Base-by-base conservation (phyloP, 2,888 invertebrate species). In the Cosmorhoe ocellata region DNA sequence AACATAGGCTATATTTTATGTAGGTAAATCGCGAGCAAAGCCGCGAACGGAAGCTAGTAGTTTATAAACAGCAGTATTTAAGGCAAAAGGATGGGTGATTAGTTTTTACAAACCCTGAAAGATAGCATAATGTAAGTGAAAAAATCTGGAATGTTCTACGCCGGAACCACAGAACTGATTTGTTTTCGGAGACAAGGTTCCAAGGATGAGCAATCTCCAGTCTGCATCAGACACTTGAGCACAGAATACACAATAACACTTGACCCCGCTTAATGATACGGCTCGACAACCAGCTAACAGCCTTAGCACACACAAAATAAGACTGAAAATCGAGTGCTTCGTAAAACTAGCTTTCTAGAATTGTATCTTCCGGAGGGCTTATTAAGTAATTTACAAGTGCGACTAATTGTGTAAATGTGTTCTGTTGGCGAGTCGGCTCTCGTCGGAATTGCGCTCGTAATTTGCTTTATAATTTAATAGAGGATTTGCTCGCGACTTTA, bases 311-410 rank as follows among this genome's bases (percentile, higher is more conserved):
- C 6, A 11, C 1, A 10, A 5, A n/a, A 10, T 42, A 41, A 9
- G 37, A 18, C 5, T 28, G 6, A 6, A 30, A 41, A n/a, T 45
- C 3, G 18, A 1, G 11, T 38, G 40, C 10, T 9, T 26, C 0
- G 22, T 2, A 0, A 1, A 8, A 6, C 12, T 46, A 39, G 36
- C 8, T 26, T 18, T 37, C 27, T 37, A 37, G 46, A 42, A 33
- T 36, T 6, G 10, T 18, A 22, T 32, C 37, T 40, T 49, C 44
- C 36, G 22, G 34, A 43, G 34, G 36, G 49, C 41, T 53, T 49
- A 53, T 45, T 53, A 53, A 37, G 53, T 45, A 49, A 53, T 53
- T 53, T 41, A 53, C 41, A 49, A 49, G 12, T 11, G 38, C 33
- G 41, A 46, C 46, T 51, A 51, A 51, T 46, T 51, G 45, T 42